These are phyloP conservation scores for Poecilia latipinna DNA, from an alignment of 2,113 vertebrate genomes.

Conservation along the genomic window DNA sequence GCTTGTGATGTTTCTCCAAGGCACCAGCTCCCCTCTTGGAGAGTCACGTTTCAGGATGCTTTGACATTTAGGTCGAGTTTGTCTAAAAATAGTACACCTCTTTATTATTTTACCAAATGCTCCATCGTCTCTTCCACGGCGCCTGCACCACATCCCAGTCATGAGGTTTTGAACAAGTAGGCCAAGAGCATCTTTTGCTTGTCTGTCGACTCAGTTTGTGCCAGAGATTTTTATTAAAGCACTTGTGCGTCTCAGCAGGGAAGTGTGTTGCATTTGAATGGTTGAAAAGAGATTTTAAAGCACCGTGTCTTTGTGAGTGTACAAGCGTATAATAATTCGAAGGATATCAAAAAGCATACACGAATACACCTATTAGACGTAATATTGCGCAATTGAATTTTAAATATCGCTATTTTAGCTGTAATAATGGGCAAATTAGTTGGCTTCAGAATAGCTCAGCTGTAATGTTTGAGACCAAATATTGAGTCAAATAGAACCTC, in stretches of 20 bases:
- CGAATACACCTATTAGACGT: neutral
- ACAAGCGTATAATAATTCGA: constrained; percentile 26
- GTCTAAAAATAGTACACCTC: constrained; percentile 60
- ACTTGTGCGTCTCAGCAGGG: constrained; percentile 30
- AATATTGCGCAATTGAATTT: no score
- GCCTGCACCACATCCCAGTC: constrained; percentile 31
- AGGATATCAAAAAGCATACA: constrained; percentile 8
- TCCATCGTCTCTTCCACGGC: constrained; percentile 26
- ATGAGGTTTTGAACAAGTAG: constrained; percentile 50
- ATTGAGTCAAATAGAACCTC: no score
- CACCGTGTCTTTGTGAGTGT: constrained; percentile 19
- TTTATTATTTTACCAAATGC: constrained; percentile 67
- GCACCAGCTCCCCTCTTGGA: neutral
- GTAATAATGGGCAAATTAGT: no score
- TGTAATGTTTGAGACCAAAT: no score
- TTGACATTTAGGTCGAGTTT: constrained; percentile 46
- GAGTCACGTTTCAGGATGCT: constrained; percentile 33
- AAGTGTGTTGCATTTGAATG: constrained; percentile 33
- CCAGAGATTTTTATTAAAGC: constrained; percentile 36
- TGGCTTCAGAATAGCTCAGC: no score
- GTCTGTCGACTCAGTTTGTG: constrained; percentile 38
- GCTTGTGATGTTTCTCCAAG: constrained; percentile 17
- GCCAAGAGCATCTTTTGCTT: constrained; percentile 37
- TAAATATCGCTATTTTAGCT: no score
- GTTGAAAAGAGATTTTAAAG: constrained; percentile 24